phyloP scores from a whole-genome alignment of 2,888 invertebrate genomes.

The Ornithoptera alexandrae region DNA sequence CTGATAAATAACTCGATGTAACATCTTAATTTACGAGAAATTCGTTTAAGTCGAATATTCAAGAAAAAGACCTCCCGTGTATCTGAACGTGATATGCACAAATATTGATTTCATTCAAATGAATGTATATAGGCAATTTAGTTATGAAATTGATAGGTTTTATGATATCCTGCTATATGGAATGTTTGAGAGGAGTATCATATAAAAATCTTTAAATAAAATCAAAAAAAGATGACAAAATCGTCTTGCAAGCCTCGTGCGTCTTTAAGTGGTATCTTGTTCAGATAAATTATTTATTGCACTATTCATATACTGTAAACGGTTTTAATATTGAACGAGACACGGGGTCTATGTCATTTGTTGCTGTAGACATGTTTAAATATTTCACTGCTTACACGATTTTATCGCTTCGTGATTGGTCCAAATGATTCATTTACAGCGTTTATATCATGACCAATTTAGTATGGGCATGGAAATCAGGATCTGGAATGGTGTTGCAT shows the following conservation, averaged over 20 bases:
- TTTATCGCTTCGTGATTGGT: slow-evolving; percentile 45
- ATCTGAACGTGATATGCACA: slow-evolving; percentile 3
- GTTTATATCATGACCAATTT: slow-evolving; percentile 55
- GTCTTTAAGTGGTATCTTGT: not conserved
- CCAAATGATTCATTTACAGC: slow-evolving; percentile 53
- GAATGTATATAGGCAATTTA: slow-evolving; percentile 23
- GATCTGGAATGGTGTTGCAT: slow-evolving; percentile 71
- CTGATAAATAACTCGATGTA: slow-evolving; percentile 29
- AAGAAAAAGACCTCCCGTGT: slow-evolving; percentile 19
- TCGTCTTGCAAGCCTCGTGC: too few species aligned
- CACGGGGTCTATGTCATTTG: slow-evolving; percentile 2
- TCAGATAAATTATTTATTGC: slow-evolving; percentile 2
- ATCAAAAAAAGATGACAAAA: too few species aligned
- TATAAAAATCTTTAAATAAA: too few species aligned
- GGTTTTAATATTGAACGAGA: slow-evolving; percentile 7
- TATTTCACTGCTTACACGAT: slow-evolving; percentile 21
- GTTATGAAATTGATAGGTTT: slow-evolving; percentile 15
- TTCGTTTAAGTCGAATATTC: slow-evolving; percentile 16
- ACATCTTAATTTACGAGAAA: slow-evolving; percentile 28
- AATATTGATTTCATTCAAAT: slow-evolving; percentile 27
- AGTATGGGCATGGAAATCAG: slow-evolving; percentile 64
- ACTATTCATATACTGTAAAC: not conserved
- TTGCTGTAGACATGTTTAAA: slow-evolving; percentile 10
- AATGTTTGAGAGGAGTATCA: not conserved
- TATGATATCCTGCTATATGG: slow-evolving; percentile 4